Percentiles rank a stretch among this genome's conserved stretches.
Conservation (phyloP, 2,888 invertebrate genomes). For the Cheilosia vernalis region DNA sequence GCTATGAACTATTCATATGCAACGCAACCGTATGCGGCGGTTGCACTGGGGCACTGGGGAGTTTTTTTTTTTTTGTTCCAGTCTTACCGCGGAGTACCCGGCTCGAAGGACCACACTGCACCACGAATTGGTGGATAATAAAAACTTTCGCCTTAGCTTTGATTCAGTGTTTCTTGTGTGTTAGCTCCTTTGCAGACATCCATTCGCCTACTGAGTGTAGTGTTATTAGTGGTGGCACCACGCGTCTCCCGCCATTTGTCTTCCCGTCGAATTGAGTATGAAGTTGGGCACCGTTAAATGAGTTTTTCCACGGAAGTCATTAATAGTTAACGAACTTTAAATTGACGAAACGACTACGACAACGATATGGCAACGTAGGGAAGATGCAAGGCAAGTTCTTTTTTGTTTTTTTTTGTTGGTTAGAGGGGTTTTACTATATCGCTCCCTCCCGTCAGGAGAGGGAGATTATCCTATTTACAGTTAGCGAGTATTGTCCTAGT, state of each 20-base stretch:
- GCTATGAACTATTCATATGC: constrained; percentile 71
- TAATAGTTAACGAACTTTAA: constrained; percentile 76
- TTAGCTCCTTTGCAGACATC: background rate
- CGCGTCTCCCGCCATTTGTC: constrained; percentile 57
- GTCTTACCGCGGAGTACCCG: constrained; percentile 51
- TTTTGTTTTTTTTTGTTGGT: constrained; percentile 30
- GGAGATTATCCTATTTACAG: constrained; percentile 71
- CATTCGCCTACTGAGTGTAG: constrained; percentile 5
- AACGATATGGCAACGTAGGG: constrained; percentile 27
- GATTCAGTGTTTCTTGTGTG: constrained; percentile 57
- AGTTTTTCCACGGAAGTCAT: constrained; percentile 72
- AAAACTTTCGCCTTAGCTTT: constrained; percentile 72
- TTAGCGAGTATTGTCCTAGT: constrained; percentile 72
- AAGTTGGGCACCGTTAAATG: constrained; percentile 69
- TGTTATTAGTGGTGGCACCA: constrained; percentile 63
- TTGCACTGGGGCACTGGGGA: constrained; percentile 59
- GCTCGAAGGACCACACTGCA: constrained; percentile 66
- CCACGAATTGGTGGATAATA: constrained; percentile 72
- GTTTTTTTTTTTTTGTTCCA: constrained; percentile 48
- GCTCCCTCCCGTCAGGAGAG: constrained; percentile 7
- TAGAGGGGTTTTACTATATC: constrained; percentile 44
- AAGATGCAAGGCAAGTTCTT: constrained; percentile 29
- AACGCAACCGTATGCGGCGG: constrained; percentile 52
- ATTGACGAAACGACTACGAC: constrained; percentile 71
- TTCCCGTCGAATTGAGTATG: constrained; percentile 35